Evolutionary conservation across 2,888 invertebrate genomes (phyloP).

Genomic region (Buathra laborator): DNA sequence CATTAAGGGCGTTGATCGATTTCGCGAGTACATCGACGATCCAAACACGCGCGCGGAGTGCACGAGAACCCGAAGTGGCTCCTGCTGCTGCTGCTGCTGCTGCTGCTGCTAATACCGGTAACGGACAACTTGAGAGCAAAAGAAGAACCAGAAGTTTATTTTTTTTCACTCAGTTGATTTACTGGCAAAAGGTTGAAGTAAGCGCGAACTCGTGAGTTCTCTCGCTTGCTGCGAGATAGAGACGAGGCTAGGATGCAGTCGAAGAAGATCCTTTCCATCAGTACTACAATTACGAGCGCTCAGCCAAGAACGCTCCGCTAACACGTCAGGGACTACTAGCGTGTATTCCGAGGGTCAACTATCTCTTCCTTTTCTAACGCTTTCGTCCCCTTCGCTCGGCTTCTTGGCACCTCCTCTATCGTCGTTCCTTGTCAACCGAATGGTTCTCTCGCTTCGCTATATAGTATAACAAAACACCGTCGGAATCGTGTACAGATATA

Average conservation of each 20-base stretch:
- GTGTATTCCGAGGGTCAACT: not conserved
- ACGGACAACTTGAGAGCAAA: conserved; percentile 23
- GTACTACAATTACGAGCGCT: conserved; percentile 55
- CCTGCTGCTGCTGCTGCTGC: conserved; percentile 2
- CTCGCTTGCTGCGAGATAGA: conserved; percentile 23
- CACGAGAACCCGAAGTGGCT: conserved; percentile 40
- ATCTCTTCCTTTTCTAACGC: not conserved
- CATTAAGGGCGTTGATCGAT: conserved; percentile 60
- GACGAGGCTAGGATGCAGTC: conserved; percentile 32
- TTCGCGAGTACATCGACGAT: conserved; percentile 51
- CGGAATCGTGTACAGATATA: not conserved
- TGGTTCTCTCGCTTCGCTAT: conserved; percentile 21
- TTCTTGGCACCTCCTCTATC: not conserved
- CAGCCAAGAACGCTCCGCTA: conserved; percentile 24
- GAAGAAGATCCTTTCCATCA: conserved; percentile 44
- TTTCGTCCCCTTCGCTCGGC: not conserved
- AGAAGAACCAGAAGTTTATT: conserved; percentile 48
- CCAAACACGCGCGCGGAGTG: conserved; percentile 30
- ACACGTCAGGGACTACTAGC: not conserved
- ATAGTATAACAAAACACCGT: conserved; percentile 9
- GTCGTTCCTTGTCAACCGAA: not conserved
- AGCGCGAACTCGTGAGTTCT: conserved; percentile 40
- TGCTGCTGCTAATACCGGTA: conserved; percentile 45
- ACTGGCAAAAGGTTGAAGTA: conserved; percentile 38
- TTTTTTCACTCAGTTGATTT: conserved; percentile 47